Conservation (phyloP, 2,888 invertebrate genomes). For the Acleris laterana region DNA sequence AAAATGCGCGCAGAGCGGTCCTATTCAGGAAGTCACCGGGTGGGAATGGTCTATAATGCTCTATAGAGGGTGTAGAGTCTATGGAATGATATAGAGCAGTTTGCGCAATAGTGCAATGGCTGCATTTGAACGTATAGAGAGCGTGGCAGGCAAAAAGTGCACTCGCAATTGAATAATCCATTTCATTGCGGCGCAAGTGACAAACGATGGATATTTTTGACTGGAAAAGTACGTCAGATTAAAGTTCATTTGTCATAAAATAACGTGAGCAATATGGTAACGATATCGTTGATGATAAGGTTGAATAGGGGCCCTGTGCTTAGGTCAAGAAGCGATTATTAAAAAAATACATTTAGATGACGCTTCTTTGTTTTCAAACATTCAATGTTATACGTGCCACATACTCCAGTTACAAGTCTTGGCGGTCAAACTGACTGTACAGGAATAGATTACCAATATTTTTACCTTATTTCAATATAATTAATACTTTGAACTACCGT, state of each 20-base stretch:
- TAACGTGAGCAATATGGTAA: too few relatives aligned
- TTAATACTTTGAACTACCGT: too few relatives aligned
- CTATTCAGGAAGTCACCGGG: slow-evolving; percentile 19
- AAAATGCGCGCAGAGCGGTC: slow-evolving; percentile 12
- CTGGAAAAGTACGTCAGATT: neutral
- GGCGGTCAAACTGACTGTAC: too few relatives aligned
- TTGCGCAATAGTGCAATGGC: slow-evolving; percentile 30
- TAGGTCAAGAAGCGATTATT: too few relatives aligned
- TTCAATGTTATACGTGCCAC: too few relatives aligned
- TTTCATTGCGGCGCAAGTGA: slow-evolving; percentile 49
- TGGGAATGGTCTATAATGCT: slow-evolving; percentile 7
- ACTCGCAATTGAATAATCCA: slow-evolving; percentile 70
- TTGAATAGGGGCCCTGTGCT: too few relatives aligned
- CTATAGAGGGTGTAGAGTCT: slow-evolving; percentile 10
- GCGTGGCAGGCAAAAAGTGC: slow-evolving; percentile 53
- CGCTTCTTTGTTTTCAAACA: too few relatives aligned
- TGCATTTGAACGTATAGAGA: slow-evolving; percentile 41
- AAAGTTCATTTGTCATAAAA: neutral
- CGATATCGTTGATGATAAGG: too few relatives aligned
- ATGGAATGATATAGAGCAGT: slow-evolving; percentile 18
- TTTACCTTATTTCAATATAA: too few relatives aligned
- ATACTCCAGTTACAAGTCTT: too few relatives aligned
- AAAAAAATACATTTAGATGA: too few relatives aligned
- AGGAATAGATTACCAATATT: too few relatives aligned
- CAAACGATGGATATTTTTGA: neutral